Conservation (phyloP, 2,888 invertebrate species). For the Spicauda simplicius region DNA sequence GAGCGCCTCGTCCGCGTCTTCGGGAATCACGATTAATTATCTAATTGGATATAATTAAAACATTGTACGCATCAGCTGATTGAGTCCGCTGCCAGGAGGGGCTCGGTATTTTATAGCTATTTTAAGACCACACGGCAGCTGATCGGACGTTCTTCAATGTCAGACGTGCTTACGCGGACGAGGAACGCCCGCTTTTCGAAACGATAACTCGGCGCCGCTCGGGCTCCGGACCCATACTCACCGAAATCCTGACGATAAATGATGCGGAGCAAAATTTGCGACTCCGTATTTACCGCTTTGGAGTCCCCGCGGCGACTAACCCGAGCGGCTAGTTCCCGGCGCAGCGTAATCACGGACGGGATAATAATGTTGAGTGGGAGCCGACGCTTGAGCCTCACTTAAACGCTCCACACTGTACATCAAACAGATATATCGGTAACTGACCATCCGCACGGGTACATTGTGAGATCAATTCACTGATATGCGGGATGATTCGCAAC, state of each 20-base stretch:
- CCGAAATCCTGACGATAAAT: constrained; percentile 82
- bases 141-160: constrained; percentile 79
- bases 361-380: constrained; percentile 78
- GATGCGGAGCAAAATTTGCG: constrained; percentile 79
- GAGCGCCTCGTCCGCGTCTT: constrained; percentile 53
- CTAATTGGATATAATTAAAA: constrained; percentile 78
- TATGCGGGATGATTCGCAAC: constrained; percentile 62
- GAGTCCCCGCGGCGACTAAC: constrained; percentile 80
- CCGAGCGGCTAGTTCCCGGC: constrained; percentile 76
- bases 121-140: constrained; percentile 80
- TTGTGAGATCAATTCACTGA: constrained; percentile 64
- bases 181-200: constrained; percentile 46
- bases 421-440: constrained; percentile 67
- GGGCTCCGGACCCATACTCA: constrained; percentile 57
- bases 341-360: constrained; percentile 79
- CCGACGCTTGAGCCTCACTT: constrained; percentile 78
- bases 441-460: constrained; percentile 73
- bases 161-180: constrained; percentile 53
- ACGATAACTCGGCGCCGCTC: constrained; percentile 26
- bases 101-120: constrained; percentile 81
- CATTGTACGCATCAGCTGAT: constrained; percentile 80
- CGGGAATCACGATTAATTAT: constrained; percentile 58
- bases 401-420: constrained; percentile 74
- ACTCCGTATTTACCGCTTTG: constrained; percentile 84
- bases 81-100: constrained; percentile 75